phyloP scores from a whole-genome alignment of 2,113 vertebrate species.

The Engraulis encrasicolus region DNA sequence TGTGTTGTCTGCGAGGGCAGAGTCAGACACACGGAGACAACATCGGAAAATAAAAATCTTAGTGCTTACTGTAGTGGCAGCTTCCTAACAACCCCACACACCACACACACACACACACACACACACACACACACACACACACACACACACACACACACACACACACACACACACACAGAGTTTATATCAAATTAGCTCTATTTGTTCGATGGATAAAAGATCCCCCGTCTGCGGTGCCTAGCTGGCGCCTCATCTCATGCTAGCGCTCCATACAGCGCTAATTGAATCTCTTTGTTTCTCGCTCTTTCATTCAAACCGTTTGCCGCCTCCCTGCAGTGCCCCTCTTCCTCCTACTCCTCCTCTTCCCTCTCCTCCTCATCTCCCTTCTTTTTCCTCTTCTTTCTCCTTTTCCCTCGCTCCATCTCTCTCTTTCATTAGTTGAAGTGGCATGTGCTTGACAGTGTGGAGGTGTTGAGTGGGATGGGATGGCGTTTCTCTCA shows the following conservation, averaged over 20 bases:
- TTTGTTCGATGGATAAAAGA: not conserved
- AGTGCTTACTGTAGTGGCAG: not conserved
- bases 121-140: too few species aligned
- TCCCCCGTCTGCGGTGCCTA: not conserved
- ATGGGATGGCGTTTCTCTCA: not conserved
- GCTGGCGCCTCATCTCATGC: not conserved
- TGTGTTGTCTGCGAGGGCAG: not conserved
- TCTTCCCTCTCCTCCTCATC: not conserved
- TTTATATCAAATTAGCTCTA: conserved; percentile 2
- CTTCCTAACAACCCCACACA: not conserved
- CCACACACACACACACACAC: too few species aligned
- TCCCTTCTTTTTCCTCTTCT: too few species aligned
- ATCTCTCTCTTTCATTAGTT: not conserved
- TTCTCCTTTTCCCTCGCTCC: not conserved
- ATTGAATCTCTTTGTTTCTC: not conserved
- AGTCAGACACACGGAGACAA: not conserved
- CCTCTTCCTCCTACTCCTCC: not conserved
- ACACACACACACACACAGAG: too few species aligned
- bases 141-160: too few species aligned
- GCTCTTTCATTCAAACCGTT: not conserved
- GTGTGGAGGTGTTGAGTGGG: not conserved
- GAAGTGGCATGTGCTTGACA: conserved; percentile 19
- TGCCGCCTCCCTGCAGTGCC: not conserved
- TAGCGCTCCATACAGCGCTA: too few species aligned
- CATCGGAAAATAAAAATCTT: not conserved